These are phyloP conservation scores for Pycnonotus jocosus DNA, from an alignment of 2,113 vertebrate species.

Conservation along the genomic window DNA sequence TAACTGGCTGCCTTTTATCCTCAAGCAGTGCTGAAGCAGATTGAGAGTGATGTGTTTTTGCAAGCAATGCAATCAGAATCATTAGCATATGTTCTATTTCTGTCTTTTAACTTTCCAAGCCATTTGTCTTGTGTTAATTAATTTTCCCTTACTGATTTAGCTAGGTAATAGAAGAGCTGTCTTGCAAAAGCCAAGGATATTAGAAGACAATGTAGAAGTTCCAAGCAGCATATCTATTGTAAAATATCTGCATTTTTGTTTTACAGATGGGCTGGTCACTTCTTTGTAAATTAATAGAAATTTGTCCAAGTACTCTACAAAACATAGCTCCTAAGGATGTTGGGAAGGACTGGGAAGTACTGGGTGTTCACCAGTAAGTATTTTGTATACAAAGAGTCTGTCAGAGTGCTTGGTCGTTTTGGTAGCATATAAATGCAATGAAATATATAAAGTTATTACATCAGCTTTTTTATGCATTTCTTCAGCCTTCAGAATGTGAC, in stretches of 20 bases:
- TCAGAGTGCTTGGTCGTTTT: neutral
- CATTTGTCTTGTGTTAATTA: neutral
- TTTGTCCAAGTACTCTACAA: slow-evolving; percentile 83
- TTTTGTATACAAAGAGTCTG: neutral
- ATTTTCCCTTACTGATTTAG: neutral
- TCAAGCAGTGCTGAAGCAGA: neutral
- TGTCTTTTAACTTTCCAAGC: neutral
- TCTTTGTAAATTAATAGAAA: slow-evolving; percentile 88
- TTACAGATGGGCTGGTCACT: slow-evolving; percentile 89
- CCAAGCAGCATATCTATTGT: neutral
- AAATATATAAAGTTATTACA: neutral
- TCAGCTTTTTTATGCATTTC: neutral
- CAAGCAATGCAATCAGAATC: neutral
- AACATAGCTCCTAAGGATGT: slow-evolving; percentile 74
- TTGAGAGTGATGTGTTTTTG: neutral
- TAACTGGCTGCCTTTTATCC: neutral
- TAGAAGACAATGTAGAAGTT: neutral
- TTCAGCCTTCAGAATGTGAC: neutral
- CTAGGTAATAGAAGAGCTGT: neutral
- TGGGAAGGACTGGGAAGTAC: slow-evolving; percentile 81
- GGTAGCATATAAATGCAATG: neutral
- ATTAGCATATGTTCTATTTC: neutral
- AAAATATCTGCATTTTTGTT: slow-evolving; percentile 37
- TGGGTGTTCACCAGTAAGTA: slow-evolving; percentile 91
- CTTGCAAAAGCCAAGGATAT: neutral